Percentiles rank a stretch among this genome's conserved stretches.
Conservation (phyloP, 2,888 invertebrate genomes). For the Apamea anceps region DNA sequence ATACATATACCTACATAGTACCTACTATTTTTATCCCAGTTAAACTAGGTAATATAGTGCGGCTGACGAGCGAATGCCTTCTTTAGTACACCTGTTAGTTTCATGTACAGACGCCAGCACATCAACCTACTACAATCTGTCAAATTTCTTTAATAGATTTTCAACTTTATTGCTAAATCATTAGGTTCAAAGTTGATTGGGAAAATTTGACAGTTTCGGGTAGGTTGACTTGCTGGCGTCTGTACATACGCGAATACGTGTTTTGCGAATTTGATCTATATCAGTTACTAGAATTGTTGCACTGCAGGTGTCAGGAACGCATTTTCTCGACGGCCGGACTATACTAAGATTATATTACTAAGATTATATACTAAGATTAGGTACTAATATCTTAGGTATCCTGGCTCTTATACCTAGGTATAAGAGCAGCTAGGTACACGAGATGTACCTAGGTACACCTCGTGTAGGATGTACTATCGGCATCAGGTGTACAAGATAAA, state of each 20-base stretch:
- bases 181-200: too few species aligned
- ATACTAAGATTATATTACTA: neutral
- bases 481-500: conserved; percentile 24
- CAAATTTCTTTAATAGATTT: too few species aligned
- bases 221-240: too few species aligned
- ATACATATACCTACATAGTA: neutral
- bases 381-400: neutral
- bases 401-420: neutral
- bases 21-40: neutral
- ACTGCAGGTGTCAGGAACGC: neutral
- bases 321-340: neutral
- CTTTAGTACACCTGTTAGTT: neutral
- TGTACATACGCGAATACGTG: neutral
- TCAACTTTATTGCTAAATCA: too few species aligned
- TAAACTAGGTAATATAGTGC: neutral
- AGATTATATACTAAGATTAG: neutral
- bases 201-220: too few species aligned
- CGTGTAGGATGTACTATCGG: neutral
- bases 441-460: neutral
- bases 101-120: too few species aligned
- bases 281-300: neutral
- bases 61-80: neutral
- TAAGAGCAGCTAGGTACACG: too few species aligned
- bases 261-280: too few species aligned
- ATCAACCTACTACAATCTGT: too few species aligned